Evolutionary conservation across 2,888 invertebrate species (phyloP), one percentile per base, ranked within the genome.

Genomic region (Ethmia dodecea): DNA sequence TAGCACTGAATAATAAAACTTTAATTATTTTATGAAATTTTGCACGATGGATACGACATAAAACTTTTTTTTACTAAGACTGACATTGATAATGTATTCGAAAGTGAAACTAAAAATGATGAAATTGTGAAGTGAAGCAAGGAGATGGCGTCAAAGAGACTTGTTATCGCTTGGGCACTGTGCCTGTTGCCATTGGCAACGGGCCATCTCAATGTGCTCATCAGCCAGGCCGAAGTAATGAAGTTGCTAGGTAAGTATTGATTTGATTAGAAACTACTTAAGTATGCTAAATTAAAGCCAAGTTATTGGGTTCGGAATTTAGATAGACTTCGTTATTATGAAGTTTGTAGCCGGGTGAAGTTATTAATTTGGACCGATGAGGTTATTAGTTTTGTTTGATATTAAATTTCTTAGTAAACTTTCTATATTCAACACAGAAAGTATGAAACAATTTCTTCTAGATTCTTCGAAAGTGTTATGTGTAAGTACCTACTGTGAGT

Each of bases 211-310:
- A 92, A 93, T 80, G 90, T 94, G 64, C 93, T 93, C 80, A 93
- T 93, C 86, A 92, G 92, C 74, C 91, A 92, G 72, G 89, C 90
- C 47, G 93, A 93, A 87, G 92, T 93, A 66, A 91, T 91, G 89
- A 93, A 92, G 84, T 86, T 93, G 58, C 80, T 93, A 76, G 93
- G 93, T 93, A 83, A 91, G 91, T 78, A 39, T n/a, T 37, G 35
- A n/a, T n/a, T n/a, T n/a, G n/a, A n/a, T n/a, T n/a, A n/a, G n/a
- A n/a, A n/a, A n/a, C n/a, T n/a, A 28, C 22, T 20, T 20, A 34
- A 18, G 18, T 28, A 28, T 14, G 13, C 33, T 22, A 4, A 14
- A 11, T 20, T 28, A 10, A 28, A 10, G 1, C 10, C 9, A 28
- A 34, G 27, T 26, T 27, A 33, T 33, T 27, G 18, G 20, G 13